Conservation (phyloP, 1,140 invertebrate species). For the Ips typographus region DNA sequence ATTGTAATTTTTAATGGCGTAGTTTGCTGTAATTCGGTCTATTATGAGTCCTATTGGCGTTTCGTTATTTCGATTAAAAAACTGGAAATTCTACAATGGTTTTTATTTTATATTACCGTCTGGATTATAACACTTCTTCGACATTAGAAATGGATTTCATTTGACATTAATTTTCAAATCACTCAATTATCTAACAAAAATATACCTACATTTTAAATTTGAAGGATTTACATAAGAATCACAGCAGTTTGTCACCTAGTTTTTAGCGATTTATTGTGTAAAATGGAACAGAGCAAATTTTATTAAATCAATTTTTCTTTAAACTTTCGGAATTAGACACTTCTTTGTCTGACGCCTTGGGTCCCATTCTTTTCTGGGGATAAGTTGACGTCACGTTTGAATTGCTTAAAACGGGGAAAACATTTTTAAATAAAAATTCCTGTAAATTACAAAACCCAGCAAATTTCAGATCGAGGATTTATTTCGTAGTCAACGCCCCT, state of each 20-base stretch:
- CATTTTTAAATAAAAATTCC: slow-evolving; percentile 1
- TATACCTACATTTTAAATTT: too few relatives aligned
- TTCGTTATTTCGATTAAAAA: too few relatives aligned
- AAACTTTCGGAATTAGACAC: slow-evolving; percentile 25
- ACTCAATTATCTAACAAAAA: too few relatives aligned
- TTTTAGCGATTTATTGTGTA: slow-evolving; percentile 22
- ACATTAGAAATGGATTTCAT: too few relatives aligned
- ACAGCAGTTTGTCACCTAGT: slow-evolving; percentile 8
- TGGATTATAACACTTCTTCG: too few relatives aligned
- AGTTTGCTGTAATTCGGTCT: background rate
- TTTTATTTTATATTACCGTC: too few relatives aligned
- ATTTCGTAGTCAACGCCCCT: background rate
- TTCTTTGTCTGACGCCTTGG: slow-evolving; percentile 21
- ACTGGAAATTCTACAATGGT: too few relatives aligned
- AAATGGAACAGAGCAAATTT: slow-evolving; percentile 15
- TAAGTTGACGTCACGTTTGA: background rate
- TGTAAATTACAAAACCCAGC: background rate
- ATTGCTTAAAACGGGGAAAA: background rate
- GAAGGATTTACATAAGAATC: background rate
- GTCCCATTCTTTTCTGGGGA: slow-evolving; percentile 7
- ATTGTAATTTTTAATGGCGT: slow-evolving; percentile 29
- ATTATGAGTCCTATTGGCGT: too few relatives aligned
- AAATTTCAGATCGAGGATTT: too few relatives aligned
- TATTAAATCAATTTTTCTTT: slow-evolving; percentile 32
- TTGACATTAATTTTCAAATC: too few relatives aligned